These are phyloP conservation scores for Athene cunicularia DNA, from an alignment of 2,113 vertebrate genomes.

Conservation along the genomic window DNA sequence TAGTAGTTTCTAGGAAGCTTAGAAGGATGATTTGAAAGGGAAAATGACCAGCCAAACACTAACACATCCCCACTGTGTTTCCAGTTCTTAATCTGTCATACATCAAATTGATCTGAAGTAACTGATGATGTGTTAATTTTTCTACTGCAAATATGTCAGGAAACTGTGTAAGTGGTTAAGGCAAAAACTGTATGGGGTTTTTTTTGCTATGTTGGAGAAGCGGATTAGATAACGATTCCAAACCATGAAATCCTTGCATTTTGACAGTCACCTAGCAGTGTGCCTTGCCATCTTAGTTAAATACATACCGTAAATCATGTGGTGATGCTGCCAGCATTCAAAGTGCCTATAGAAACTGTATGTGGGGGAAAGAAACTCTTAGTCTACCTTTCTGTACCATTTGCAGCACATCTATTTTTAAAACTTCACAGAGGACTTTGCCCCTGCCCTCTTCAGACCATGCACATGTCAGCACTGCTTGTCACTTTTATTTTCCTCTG, in stretches of 20 bases:
- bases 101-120: neutral
- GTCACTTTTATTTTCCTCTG: constrained; percentile 3
- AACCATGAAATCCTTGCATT: neutral
- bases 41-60: neutral
- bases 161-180: neutral
- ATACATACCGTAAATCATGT: neutral
- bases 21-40: neutral
- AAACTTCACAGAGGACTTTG: neutral
- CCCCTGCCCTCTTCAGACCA: neutral
- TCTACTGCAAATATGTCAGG: neutral
- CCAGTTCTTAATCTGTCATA: neutral
- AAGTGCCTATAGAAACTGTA: neutral
- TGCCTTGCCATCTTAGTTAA: neutral
- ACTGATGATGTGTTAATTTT: neutral
- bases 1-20: neutral
- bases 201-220: neutral
- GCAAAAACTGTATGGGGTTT: neutral
- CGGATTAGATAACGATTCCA: neutral
- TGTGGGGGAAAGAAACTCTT: neutral
- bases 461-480: accelerated
- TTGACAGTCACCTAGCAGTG: neutral
- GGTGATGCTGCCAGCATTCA: neutral
- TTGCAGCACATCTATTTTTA: constrained; percentile 29
- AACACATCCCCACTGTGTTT: neutral
- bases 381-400: neutral